Evolutionary conservation across 1,140 invertebrate species (phyloP).

Genomic region (Dryas iulia): DNA sequence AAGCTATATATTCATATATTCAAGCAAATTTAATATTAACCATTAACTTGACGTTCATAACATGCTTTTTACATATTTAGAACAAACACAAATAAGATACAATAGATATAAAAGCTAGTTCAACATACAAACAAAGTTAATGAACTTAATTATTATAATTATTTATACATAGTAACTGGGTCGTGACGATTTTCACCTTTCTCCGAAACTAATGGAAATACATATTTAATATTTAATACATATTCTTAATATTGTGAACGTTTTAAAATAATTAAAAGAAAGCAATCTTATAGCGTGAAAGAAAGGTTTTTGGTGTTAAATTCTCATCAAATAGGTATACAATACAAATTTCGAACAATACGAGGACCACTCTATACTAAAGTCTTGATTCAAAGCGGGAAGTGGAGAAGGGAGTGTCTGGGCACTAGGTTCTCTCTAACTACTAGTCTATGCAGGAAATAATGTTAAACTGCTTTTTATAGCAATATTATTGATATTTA

Average conservation of each 20-base stretch:
- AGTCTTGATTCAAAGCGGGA: no score
- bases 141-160: neutral
- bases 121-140: neutral
- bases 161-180: conserved; percentile 9
- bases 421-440: no score
- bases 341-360: neutral
- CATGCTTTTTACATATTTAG: no score
- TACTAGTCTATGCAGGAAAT: no score
- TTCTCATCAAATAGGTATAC: neutral
- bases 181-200: conserved; percentile 17
- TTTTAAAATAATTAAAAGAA: neutral
- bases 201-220: conserved; percentile 8
- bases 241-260: neutral
- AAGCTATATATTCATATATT: no score
- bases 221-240: neutral
- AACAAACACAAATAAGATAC: neutral
- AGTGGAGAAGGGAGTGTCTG: no score
- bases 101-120: neutral
- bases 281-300: conserved; percentile 1
- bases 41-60: no score
- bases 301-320: neutral
- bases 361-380: no score
- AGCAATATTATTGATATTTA: no score
- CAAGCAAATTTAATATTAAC: no score
- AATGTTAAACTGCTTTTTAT: no score